Base-by-base conservation (phyloP, 1,140 invertebrate species). In the Druon quercuslanigerum region DNA sequence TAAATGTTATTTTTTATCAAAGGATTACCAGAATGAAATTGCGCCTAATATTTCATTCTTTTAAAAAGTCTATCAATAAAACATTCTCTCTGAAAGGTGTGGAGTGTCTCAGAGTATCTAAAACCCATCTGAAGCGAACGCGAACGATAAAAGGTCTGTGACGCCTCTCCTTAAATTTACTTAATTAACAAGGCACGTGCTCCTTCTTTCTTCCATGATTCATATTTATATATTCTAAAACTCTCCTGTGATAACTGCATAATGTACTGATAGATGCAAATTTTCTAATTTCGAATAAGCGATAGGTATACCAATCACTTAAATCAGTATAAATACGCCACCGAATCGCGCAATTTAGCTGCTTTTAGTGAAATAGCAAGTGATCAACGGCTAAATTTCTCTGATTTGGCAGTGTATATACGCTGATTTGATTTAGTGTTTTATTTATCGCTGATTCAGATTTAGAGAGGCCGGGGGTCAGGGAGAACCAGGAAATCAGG, bases 1-100 rank as follows among this genome's bases (percentile, higher is more conserved):
- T 46, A 46, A 46, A 46, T 11, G 5, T 46, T 46, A 6, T 46
- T 9, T 46, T 46, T 46, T 7, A 46, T 46, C 40, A 6, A 46
- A 11, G 2, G n/a, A 25, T 25, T 66, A 40, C 14, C n/a, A 25
- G 33, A 66, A 46, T 46, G 9, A 40, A 14, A 46, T 66, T 66
- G 46, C 40, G n/a, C 9, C 16, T 66, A 46, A 66, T 66, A 20
- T n/a, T 40, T 16, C 46, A 66, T 66, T 66, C 60, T 40, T 11
- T 66, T 14, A n/a, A 66, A 16, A 33, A n/a, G 16, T 16, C 33
- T 8, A 1, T 20, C 14, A 40, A 46, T 66, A 46, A 66, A 66
- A 46, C 25, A 66, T 66, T 66, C 16, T 66, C 60, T 66, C 14
- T n/a, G 25, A 33, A 66, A 33, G 25, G 57, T 66, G 57, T 66